Base-by-base conservation (phyloP, 2,888 invertebrate genomes). In the Sialis fuliginosa region DNA sequence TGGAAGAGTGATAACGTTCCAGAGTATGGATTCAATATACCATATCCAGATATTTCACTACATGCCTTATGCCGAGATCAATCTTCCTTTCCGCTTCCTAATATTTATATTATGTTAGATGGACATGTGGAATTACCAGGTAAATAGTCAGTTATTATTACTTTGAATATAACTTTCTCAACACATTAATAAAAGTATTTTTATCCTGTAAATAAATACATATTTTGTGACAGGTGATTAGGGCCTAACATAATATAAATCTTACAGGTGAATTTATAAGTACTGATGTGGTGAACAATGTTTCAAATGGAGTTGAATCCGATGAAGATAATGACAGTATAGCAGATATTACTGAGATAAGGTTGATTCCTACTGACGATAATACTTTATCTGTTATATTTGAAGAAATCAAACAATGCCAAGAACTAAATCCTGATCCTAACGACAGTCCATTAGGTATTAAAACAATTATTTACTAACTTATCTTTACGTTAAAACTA, bases 71-170 rank as follows among this genome's bases (percentile, higher is more conserved):
- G 35, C 5, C 33, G 37, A 30, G 47, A 47, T 42, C 47, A 42
- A 4, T 33, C 42, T 6, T 22, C 34, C 12, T 47, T 35, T 35
- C 47, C 47, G 6, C 34, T 39, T 6, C 47, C 47, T n/a, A 42
- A 42, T 42, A 47, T 47, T 13, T 47, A 47, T 42, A 9, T 47
- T 5, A 47, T 47, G 47, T 35, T 47, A 42, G 47, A 47, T 22
- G 47, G 35, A 33, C 42, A 30, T 30, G 42, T 42, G 6, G 34
- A 42, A 22, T 30, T 47, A 7, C 47, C 47, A 47, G 47, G 47
- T 35, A 35, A 13, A 9, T 34, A 7, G 12, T 37, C 12, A 37
- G n/a, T 37, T 6, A 10, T 10, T 4, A 37, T 22, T 22, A 22
- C 22, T 22, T 22, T 2, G 22, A 22, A 2, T 22, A 22, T 22